These are phyloP conservation scores for Prolemur simus DNA, from an alignment of 2,113 vertebrate species.

Conservation along the genomic window DNA sequence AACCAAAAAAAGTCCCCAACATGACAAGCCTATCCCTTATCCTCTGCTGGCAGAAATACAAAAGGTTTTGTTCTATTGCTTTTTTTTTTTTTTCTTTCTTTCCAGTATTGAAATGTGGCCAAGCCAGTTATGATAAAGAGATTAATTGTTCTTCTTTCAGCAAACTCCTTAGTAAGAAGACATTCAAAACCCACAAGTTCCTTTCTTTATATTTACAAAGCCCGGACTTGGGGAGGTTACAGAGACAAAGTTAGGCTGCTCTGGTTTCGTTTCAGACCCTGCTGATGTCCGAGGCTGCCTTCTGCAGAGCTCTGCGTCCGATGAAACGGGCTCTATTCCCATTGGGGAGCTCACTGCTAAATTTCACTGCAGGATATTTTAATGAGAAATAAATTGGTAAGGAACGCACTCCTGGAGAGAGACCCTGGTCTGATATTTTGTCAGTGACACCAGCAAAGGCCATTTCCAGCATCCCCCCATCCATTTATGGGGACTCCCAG, in stretches of 20 bases:
- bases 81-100: background rate
- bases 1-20: background rate
- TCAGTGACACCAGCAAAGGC: background rate
- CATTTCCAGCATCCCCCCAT: background rate
- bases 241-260: fast-evolving
- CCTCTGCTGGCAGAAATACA: conserved; percentile 22
- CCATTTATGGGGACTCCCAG: background rate
- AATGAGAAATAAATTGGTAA: conserved; percentile 68
- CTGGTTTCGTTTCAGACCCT: background rate
- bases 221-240: fast-evolving
- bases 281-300: background rate
- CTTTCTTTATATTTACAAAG: fast-evolving
- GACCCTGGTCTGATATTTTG: conserved; percentile 4
- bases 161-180: conserved; percentile 42
- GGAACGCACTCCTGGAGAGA: background rate
- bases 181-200: background rate
- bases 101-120: conserved; percentile 40
- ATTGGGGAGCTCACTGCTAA: conserved; percentile 17
- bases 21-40: conserved; percentile 2
- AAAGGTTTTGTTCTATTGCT: background rate
- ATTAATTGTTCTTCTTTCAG: conserved; percentile 11
- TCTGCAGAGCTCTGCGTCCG: background rate
- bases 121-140: conserved; percentile 55
- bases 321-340: conserved; percentile 54
- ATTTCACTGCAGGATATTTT: conserved; percentile 29